Conservation (phyloP, 2,113 vertebrate genomes). For the Acrocephalus arundinaceus region DNA sequence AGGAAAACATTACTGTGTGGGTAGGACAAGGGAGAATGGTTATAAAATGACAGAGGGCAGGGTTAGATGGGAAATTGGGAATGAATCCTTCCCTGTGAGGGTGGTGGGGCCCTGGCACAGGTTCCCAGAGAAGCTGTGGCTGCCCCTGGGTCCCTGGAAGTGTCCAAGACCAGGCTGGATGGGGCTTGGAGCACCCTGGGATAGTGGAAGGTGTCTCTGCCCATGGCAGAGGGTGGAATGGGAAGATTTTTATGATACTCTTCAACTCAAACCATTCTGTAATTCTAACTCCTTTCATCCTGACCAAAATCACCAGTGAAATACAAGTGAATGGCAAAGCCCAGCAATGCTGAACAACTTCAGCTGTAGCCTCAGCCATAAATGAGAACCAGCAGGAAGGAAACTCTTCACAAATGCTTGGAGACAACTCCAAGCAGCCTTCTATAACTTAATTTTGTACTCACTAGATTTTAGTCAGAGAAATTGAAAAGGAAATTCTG, state of each 20-base stretch:
- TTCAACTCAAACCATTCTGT: neutral
- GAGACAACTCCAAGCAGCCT: neutral
- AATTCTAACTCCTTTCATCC: neutral
- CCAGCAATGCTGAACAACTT: neutral
- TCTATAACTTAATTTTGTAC: neutral
- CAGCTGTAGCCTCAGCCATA: neutral
- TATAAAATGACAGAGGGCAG: neutral
- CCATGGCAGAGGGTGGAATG: rapidly evolving
- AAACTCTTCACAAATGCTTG: neutral
- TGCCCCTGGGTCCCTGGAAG: neutral
- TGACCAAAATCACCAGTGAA: neutral
- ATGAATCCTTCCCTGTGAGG: neutral
- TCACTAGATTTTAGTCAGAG: neutral
- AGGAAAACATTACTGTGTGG: rapidly evolving
- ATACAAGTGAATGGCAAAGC: neutral
- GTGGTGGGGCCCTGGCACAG: rapidly evolving
- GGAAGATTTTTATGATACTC: neutral
- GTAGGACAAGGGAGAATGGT: neutral
- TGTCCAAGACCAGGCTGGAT: rapidly evolving
- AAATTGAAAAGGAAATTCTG: neutral
- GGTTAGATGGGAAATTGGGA: neutral
- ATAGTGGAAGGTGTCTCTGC: rapidly evolving
- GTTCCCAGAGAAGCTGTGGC: neutral
- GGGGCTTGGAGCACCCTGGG: rapidly evolving
- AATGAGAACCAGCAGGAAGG: neutral